These are phyloP conservation scores for Heliconius charithonia DNA, from an alignment of 2,888 invertebrate genomes.

Conservation along the genomic window DNA sequence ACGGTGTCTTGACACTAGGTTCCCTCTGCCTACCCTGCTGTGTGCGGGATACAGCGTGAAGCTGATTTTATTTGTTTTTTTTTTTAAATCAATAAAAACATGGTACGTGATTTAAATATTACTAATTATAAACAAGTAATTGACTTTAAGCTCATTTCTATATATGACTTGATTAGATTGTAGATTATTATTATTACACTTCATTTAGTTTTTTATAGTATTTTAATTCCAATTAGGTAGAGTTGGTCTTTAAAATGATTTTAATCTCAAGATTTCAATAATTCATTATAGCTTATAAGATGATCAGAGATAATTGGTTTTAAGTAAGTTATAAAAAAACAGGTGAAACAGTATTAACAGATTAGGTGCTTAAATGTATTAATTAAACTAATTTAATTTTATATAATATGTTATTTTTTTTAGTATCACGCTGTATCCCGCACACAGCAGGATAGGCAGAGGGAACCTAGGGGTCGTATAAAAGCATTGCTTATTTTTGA, in stretches of 20 bases:
- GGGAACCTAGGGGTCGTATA: too few species aligned
- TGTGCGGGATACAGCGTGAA: too few species aligned
- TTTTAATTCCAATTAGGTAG: not conserved
- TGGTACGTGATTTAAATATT: not conserved
- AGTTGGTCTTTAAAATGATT: not conserved
- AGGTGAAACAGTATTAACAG: conserved; percentile 4
- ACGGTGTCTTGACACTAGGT: too few species aligned
- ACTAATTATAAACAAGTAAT: conserved; percentile 7
- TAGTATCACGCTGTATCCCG: too few species aligned
- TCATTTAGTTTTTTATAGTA: not conserved
- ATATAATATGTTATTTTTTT: too few species aligned
- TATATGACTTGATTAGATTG: not conserved
- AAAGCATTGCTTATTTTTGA: too few species aligned
- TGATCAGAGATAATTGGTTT: not conserved
- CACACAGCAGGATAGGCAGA: too few species aligned
- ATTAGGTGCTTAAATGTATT: conserved; percentile 2
- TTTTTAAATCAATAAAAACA: not conserved
- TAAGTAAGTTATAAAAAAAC: conserved; percentile 2
- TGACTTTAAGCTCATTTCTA: not conserved
- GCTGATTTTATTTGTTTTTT: too few species aligned
- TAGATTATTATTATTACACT: not conserved
- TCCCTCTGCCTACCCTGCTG: too few species aligned
- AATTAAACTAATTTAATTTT: not conserved
- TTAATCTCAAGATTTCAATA: not conserved
- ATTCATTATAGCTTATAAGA: conserved; percentile 3